These are phyloP conservation scores for Aphidius colemani DNA, from an alignment of 2,888 invertebrate genomes.

Conservation along the genomic window DNA sequence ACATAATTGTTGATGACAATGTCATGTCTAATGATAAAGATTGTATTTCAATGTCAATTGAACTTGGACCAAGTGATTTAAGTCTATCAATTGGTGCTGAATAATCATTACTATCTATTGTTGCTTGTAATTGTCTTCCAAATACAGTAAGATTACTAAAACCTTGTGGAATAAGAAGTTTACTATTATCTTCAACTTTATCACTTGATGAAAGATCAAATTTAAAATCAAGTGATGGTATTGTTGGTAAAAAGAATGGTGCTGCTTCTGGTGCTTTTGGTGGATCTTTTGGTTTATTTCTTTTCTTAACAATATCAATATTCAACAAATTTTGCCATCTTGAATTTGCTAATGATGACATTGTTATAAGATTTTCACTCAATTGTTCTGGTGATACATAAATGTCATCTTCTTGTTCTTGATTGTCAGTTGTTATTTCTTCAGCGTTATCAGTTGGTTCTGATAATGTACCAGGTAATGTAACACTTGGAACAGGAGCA, in stretches of 20 bases:
- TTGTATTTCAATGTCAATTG: conserved; percentile 86
- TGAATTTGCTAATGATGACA: conserved; percentile 83
- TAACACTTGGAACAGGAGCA: conserved; percentile 63
- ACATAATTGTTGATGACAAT: conserved; percentile 73
- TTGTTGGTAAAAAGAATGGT: conserved; percentile 94
- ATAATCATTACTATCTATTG: conserved; percentile 63
- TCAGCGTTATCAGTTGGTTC: conserved; percentile 62
- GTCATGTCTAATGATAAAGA: conserved; percentile 76
- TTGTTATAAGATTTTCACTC: conserved; percentile 76
- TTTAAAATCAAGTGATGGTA: conserved; percentile 79
- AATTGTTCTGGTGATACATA: conserved; percentile 80
- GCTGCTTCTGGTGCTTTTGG: conserved; percentile 84
- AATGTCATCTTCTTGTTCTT: conserved; percentile 63
- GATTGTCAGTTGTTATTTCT: conserved; percentile 60
- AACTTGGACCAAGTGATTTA: conserved; percentile 78
- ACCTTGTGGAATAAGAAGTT: conserved; percentile 65
- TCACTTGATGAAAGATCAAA: conserved; percentile 72
- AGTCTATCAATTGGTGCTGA: conserved; percentile 66
- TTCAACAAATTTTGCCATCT: conserved; percentile 91
- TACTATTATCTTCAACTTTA: conserved; percentile 55
- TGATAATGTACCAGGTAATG: conserved; percentile 58
- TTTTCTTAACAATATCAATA: conserved; percentile 81
- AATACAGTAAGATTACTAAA: conserved; percentile 73
- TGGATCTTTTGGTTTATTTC: conserved; percentile 88
- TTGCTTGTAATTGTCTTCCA: conserved; percentile 67